These are phyloP conservation scores for Nansenia antarctica DNA, from an alignment of 2,113 vertebrate genomes.

Conservation along the genomic window DNA sequence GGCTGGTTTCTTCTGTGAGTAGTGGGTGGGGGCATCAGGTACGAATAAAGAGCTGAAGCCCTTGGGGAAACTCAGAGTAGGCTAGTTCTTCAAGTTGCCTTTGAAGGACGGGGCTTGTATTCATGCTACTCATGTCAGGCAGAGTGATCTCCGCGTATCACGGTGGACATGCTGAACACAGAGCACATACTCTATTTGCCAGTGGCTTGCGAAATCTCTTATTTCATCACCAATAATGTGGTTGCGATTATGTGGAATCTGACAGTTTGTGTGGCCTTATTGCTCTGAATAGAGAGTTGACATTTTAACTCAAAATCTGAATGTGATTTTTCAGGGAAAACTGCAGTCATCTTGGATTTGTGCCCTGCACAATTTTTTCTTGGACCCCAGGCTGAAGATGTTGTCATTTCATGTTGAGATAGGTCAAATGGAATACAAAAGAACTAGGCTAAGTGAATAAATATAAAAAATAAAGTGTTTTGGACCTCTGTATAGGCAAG, in stretches of 20 bases:
- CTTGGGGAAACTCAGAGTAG: slow-evolving; percentile 51
- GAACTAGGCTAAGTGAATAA: no score
- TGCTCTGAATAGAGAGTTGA: no score
- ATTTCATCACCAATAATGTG: not conserved
- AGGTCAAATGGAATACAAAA: no score
- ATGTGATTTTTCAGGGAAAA: no score
- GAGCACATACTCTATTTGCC: not conserved
- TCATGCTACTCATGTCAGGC: not conserved
- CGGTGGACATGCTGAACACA: not conserved
- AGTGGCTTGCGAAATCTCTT: not conserved
- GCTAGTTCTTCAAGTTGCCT: slow-evolving; percentile 50
- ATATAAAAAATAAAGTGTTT: no score
- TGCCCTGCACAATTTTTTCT: no score
- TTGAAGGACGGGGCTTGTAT: not conserved
- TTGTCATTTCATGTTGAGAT: no score
- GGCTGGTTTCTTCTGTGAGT: slow-evolving; percentile 30
- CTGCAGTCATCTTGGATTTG: not conserved
- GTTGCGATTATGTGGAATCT: not conserved
- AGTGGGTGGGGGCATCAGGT: slow-evolving; percentile 54
- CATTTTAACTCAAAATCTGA: no score
- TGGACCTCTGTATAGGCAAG: no score
- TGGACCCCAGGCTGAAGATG: no score
- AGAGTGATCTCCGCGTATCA: not conserved
- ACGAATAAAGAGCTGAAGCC: slow-evolving; percentile 43
- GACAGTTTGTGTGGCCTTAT: no score